phyloP scores from a whole-genome alignment of 2,113 vertebrate species.

The Trogon melanurus region DNA sequence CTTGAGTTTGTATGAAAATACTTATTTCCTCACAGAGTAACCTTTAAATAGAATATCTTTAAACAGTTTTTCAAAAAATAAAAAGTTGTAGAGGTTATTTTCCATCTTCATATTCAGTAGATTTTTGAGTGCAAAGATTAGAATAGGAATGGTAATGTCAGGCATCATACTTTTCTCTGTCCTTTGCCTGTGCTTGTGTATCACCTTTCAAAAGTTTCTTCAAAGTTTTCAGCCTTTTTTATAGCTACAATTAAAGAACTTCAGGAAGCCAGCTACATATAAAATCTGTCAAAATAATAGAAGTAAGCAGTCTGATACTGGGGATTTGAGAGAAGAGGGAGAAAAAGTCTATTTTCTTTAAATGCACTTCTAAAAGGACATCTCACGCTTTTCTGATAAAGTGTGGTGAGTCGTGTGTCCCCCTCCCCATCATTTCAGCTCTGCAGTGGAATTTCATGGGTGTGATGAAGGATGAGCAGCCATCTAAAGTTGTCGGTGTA shows the following conservation, averaged over 20 bases:
- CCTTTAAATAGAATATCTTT: background rate
- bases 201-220: background rate
- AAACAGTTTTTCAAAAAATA: background rate
- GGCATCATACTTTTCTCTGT: background rate
- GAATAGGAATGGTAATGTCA: background rate
- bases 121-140: background rate
- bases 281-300: conserved; percentile 8
- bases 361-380: background rate
- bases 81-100: background rate
- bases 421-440: background rate
- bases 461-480: background rate
- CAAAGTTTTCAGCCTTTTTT: background rate
- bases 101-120: background rate
- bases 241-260: background rate
- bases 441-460: background rate
- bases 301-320: background rate
- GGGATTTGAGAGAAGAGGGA: background rate
- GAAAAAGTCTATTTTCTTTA: background rate
- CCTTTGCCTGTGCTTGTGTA: background rate
- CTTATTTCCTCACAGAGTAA: background rate
- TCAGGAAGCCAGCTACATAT: background rate
- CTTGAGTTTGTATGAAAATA: background rate
- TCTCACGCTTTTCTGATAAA: background rate
- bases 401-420: background rate
- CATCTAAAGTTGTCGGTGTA: background rate